Conservation (phyloP, 2,888 invertebrate species). For the Stegana nigrithorax region DNA sequence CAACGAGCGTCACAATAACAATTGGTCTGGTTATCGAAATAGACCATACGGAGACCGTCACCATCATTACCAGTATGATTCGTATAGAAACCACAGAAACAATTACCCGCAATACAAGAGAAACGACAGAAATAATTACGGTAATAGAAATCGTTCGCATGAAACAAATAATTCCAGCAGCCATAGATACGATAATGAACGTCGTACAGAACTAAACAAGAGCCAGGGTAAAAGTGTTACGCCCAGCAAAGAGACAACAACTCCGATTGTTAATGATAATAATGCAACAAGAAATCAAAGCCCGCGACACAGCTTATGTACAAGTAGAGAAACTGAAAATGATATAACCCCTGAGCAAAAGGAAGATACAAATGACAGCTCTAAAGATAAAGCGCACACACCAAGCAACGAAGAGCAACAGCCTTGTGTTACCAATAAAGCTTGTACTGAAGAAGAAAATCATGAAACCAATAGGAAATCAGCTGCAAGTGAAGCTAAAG, state of each 20-base stretch:
- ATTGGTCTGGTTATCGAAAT: not conserved
- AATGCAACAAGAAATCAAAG: not conserved
- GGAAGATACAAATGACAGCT: not conserved
- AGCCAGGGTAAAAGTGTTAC: not conserved
- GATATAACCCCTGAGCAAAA: not conserved
- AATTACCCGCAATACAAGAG: not conserved
- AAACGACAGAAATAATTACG: not conserved
- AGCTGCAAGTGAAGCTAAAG: not conserved
- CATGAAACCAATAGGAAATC: not conserved
- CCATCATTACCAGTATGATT: not conserved
- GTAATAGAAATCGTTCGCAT: no score
- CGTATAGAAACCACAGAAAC: not conserved
- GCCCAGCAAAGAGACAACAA: not conserved
- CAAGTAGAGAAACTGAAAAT: not conserved
- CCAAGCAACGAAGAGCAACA: no score
- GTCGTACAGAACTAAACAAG: not conserved
- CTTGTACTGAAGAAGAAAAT: not conserved
- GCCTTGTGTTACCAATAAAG: no score
- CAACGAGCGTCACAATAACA: no score
- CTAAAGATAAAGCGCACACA: not conserved
- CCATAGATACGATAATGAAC: conserved; percentile 22
- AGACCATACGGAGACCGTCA: not conserved
- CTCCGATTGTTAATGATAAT: not conserved
- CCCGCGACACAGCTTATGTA: not conserved
- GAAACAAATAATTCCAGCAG: not conserved